Base-by-base conservation (phyloP, 2,888 invertebrate genomes). In the Drosophila neotestacea region DNA sequence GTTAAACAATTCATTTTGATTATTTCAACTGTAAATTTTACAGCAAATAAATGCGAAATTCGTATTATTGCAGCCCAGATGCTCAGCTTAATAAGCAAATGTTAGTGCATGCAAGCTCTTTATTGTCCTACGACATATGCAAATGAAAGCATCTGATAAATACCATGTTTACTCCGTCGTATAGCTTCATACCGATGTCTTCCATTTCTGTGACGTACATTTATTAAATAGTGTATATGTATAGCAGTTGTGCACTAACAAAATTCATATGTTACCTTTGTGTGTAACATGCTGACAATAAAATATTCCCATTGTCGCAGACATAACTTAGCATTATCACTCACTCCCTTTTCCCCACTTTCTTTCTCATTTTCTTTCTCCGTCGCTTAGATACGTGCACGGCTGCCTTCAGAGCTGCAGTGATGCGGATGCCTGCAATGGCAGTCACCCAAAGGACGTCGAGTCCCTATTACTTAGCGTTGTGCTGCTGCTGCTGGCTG, bases 381-480 rank as follows among this genome's bases (percentile, higher is more conserved):
- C 27, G 7, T 36, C 10, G n/a, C 32, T 41, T 61, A 97, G 97
- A 90, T 97, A 97, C 90, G 96, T 97, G 70, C 95, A 96, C 85
- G 98, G 98, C 59, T 98, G 98, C 92, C 95, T 98, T n/a, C 97
- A 98, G 91, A 97, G 97, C 88, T 98, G 98, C 93, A 96, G 96
- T 91, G 97, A 97, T 90, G 96, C 96, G 0, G 98, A 98, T 92
- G 98, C 97, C 9, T 98, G 98, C 93, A 98, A 98, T 91, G 78
- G 65, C 73, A 64, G 58, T 61, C 65, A 61, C 32, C 65, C 69
- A 44, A 72, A 65, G 67, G 67, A 72, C 34, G 55, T 48, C 34
- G 69, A 70, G 41, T 68, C 80, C 41, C 56, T 81, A 32, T 70
- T 88, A 62, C 67, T 85, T 60, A 72, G 67, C 70, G 32, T 74